Evolutionary conservation across 2,113 vertebrate species (phyloP).

Genomic region (Chelonoidis abingdonii): DNA sequence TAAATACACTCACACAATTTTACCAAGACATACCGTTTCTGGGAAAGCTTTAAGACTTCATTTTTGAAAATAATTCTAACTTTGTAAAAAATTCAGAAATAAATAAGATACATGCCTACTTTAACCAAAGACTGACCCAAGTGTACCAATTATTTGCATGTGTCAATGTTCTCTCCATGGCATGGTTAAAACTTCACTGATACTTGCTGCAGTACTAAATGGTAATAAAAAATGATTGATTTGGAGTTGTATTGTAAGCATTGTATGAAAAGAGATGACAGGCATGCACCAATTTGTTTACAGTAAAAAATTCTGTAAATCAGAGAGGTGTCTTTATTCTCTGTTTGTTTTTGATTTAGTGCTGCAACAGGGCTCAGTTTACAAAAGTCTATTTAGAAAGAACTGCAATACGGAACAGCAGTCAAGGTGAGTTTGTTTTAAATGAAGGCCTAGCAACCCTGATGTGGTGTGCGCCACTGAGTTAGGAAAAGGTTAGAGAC

Average conservation of each 20-base stretch:
- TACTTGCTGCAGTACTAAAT: slow-evolving; percentile 38
- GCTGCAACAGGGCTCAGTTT: slow-evolving; percentile 56
- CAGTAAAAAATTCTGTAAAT: slow-evolving; percentile 54
- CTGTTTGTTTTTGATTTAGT: slow-evolving; percentile 60
- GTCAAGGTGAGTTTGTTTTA: slow-evolving; percentile 48
- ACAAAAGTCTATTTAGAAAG: slow-evolving; percentile 18
- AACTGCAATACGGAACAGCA: slow-evolving; percentile 17
- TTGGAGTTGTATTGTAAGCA: slow-evolving; percentile 54
- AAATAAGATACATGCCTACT: not conserved
- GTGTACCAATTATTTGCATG: slow-evolving; percentile 6
- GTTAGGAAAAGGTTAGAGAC: not conserved
- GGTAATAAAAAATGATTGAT: slow-evolving; percentile 61
- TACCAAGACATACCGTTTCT: not conserved
- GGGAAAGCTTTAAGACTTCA: not conserved
- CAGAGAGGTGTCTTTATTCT: slow-evolving; percentile 56
- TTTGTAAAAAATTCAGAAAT: not conserved
- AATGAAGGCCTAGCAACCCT: slow-evolving; percentile 28
- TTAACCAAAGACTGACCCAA: not conserved
- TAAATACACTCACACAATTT: not conserved
- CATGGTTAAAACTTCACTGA: slow-evolving; percentile 37
- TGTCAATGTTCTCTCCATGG: not conserved
- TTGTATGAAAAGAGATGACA: slow-evolving; percentile 66
- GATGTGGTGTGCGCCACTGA: not conserved
- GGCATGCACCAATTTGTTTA: slow-evolving; percentile 38
- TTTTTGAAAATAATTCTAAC: not conserved